Percentiles rank a stretch among this genome's conserved stretches.
These are phyloP conservation scores for Lysandra bellargus DNA, from an alignment of 2,888 invertebrate genomes.

Conservation along the genomic window DNA sequence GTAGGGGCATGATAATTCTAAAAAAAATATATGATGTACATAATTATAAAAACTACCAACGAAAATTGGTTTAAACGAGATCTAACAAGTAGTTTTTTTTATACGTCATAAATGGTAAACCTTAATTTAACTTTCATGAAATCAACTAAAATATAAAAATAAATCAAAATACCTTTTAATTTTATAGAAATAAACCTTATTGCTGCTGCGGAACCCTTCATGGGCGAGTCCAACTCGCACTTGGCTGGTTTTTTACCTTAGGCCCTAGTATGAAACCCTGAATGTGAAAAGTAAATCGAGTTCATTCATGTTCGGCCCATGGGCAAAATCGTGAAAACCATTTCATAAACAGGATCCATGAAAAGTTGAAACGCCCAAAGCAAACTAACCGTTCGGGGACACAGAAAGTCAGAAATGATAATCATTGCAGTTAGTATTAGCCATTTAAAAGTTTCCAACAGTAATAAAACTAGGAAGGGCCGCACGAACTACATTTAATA, in stretches of 20 bases:
- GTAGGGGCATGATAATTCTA: too few relatives aligned
- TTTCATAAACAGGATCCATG: neutral
- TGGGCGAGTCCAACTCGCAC: too few relatives aligned
- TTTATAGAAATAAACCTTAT: too few relatives aligned
- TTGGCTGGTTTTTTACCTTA: neutral
- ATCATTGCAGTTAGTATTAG: conserved; percentile 17
- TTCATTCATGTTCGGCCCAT: neutral
- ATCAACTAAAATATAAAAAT: too few relatives aligned
- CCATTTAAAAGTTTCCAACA: conserved; percentile 28
- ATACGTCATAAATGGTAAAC: too few relatives aligned
- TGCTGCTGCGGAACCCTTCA: too few relatives aligned
- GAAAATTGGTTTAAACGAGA: too few relatives aligned
- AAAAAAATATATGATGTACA: too few relatives aligned
- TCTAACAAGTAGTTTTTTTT: too few relatives aligned
- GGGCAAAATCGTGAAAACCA: neutral
- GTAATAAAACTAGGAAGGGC: conserved; percentile 30
- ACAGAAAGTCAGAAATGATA: neutral
- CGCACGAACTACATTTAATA: conserved; percentile 34
- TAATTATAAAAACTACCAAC: too few relatives aligned
- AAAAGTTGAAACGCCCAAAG: neutral
- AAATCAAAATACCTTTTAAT: too few relatives aligned
- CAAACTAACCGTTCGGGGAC: neutral
- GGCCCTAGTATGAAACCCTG: neutral
- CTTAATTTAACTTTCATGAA: too few relatives aligned
- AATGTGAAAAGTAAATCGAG: neutral